phyloP scores from a whole-genome alignment of 2,113 vertebrate genomes.

The Arvicanthis niloticus region DNA sequence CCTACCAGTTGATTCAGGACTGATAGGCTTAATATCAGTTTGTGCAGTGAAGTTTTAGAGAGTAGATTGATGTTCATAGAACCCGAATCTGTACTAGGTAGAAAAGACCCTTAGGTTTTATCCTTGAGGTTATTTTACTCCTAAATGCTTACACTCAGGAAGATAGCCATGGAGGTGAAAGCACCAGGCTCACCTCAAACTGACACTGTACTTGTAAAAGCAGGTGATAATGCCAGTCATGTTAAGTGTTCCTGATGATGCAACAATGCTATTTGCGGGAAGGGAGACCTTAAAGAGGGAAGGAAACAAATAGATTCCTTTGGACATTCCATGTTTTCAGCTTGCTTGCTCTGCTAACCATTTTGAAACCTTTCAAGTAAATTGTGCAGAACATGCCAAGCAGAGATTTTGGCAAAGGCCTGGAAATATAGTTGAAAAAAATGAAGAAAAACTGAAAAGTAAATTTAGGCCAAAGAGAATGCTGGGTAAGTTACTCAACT shows the following conservation, averaged over 20 bases:
- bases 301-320: background rate
- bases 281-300: background rate
- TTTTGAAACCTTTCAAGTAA: background rate
- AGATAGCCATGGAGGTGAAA: background rate
- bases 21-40: background rate
- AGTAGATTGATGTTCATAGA: background rate
- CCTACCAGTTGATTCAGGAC: background rate
- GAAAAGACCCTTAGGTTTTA: background rate
- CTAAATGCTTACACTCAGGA: background rate
- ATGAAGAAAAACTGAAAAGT: background rate
- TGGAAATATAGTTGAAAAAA: background rate
- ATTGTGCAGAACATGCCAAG: background rate
- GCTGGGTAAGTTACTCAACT: background rate
- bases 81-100: background rate
- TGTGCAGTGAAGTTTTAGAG: background rate
- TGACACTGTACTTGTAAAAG: background rate
- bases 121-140: background rate
- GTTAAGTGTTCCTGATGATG: background rate
- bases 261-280: background rate
- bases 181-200: background rate
- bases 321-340: background rate
- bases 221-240: background rate
- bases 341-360: background rate
- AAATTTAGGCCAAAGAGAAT: background rate
- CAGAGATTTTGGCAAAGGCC: background rate